Evolutionary conservation across 2,113 vertebrate genomes (phyloP).

Genomic region (Empidonax traillii): DNA sequence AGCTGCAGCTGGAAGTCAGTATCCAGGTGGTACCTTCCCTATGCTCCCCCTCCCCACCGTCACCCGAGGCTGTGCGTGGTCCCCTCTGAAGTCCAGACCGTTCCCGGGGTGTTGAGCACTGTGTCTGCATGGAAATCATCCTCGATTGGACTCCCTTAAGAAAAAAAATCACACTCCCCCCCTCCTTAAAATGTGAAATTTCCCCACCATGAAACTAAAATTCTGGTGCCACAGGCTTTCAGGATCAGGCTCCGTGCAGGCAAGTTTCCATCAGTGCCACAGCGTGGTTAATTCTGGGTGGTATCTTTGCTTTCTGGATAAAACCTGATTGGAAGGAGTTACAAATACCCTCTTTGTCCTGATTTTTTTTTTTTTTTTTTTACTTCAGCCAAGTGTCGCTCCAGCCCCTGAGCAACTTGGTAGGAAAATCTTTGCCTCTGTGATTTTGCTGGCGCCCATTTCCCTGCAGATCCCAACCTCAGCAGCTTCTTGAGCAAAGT

Average conservation of each 20-base stretch:
- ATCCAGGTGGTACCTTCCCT: constrained; percentile 72
- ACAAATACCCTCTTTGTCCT: neutral
- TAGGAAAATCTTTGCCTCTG: neutral
- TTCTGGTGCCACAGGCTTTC: neutral
- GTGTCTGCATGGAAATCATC: rapidly evolving
- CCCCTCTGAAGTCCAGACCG: neutral
- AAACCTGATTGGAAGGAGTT: neutral
- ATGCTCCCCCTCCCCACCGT: neutral
- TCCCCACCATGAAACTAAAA: rapidly evolving
- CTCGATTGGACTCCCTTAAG: neutral
- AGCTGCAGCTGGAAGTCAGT: constrained; percentile 85
- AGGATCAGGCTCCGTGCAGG: neutral
- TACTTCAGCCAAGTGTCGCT: neutral
- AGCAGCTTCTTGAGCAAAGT: neutral
- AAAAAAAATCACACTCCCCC: neutral
- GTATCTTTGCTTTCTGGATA: neutral
- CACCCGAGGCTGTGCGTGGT: rapidly evolving
- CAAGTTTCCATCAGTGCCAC: neutral
- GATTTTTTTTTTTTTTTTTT: too few species aligned
- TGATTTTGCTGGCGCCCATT: neutral
- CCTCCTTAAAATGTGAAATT: neutral
- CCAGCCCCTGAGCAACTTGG: neutral
- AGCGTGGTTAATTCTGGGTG: neutral
- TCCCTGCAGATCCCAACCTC: rapidly evolving
- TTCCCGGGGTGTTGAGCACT: rapidly evolving